Conservation (phyloP, 2,888 invertebrate species). For the Epirrita christyi region DNA sequence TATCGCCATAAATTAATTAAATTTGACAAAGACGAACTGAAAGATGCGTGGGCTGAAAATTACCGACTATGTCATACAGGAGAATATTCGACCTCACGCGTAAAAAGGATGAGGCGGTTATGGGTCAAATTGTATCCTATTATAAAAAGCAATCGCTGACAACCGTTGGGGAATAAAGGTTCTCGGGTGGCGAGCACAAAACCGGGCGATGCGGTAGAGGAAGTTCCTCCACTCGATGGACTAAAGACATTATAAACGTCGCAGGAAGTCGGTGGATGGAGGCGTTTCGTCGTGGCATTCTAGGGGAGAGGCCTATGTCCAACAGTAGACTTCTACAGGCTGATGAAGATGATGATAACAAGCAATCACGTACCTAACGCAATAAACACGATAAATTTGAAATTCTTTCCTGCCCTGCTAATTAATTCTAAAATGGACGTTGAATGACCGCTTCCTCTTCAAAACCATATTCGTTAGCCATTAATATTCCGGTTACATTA, state of each 20-base stretch:
- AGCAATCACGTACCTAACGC: too few species aligned
- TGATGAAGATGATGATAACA: too few species aligned
- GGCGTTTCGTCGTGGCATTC: too few species aligned
- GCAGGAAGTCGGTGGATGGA: too few species aligned
- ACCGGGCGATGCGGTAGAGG: too few species aligned
- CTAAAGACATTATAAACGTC: too few species aligned
- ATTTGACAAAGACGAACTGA: slow-evolving; percentile 42
- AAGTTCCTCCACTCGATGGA: too few species aligned
- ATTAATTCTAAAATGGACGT: slow-evolving; percentile 44
- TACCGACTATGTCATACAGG: slow-evolving; percentile 25
- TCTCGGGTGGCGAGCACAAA: too few species aligned
- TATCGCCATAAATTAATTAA: slow-evolving; percentile 43
- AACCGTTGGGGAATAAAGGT: too few species aligned
- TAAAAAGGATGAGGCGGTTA: slow-evolving; percentile 40
- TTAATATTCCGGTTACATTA: slow-evolving; percentile 51
- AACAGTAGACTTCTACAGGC: too few species aligned
- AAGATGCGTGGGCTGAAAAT: slow-evolving; percentile 44
- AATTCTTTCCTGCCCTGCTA: slow-evolving; percentile 40
- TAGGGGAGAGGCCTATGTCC: too few species aligned
- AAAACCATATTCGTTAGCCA: slow-evolving; percentile 44
- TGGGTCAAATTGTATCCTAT: slow-evolving; percentile 14
- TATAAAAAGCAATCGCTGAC: slow-evolving; percentile 16
- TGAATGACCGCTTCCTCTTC: slow-evolving; percentile 43
- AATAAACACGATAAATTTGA: too few species aligned
- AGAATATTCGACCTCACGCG: slow-evolving; percentile 41